Evolutionary conservation across 2,888 invertebrate genomes (phyloP).

Genomic region (Drosophila antonietae): DNA sequence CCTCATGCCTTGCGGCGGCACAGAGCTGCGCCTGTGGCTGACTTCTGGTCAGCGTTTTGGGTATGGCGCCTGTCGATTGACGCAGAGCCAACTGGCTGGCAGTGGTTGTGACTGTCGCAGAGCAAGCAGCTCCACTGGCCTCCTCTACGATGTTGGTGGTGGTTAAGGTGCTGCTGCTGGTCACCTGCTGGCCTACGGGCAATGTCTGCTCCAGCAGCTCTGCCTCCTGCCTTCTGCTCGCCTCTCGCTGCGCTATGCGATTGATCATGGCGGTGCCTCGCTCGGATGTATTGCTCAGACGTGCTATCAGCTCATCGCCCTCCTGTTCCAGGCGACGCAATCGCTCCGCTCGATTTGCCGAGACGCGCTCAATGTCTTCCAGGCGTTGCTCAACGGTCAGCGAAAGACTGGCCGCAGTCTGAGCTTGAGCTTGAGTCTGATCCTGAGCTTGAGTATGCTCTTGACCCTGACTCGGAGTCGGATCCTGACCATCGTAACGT

Average conservation of each 20-base stretch:
- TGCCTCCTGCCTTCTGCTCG: conserved; percentile 63
- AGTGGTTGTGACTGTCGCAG: conserved; percentile 77
- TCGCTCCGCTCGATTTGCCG: conserved; percentile 78
- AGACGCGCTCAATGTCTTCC: conserved; percentile 80
- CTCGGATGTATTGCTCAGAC: conserved; percentile 79
- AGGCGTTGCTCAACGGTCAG: conserved; percentile 75
- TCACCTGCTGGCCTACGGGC: conserved; percentile 48
- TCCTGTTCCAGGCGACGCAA: conserved; percentile 90
- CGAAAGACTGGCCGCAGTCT: conserved; percentile 44
- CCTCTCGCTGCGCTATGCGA: conserved; percentile 79
- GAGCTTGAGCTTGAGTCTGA: background rate
- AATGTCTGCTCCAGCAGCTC: conserved; percentile 56
- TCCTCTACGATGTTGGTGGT: conserved; percentile 64
- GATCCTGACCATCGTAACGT: conserved; percentile 29
- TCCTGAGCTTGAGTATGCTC: background rate
- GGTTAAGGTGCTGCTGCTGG: conserved; percentile 15
- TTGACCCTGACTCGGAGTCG: background rate
- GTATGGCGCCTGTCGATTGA: conserved; percentile 63
- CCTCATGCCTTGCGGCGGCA: conserved; percentile 64
- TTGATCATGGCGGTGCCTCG: conserved; percentile 82
- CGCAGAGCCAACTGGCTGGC: conserved; percentile 74
- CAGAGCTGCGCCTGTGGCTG: conserved; percentile 72
- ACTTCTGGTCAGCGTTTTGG: conserved; percentile 32
- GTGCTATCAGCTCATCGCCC: conserved; percentile 88
- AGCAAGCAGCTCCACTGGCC: conserved; percentile 46